Percentiles rank a stretch among this genome's conserved stretches.
Evolutionary conservation across 2,888 invertebrate genomes (phyloP).

Genomic region (Drosophila engyochracea): DNA sequence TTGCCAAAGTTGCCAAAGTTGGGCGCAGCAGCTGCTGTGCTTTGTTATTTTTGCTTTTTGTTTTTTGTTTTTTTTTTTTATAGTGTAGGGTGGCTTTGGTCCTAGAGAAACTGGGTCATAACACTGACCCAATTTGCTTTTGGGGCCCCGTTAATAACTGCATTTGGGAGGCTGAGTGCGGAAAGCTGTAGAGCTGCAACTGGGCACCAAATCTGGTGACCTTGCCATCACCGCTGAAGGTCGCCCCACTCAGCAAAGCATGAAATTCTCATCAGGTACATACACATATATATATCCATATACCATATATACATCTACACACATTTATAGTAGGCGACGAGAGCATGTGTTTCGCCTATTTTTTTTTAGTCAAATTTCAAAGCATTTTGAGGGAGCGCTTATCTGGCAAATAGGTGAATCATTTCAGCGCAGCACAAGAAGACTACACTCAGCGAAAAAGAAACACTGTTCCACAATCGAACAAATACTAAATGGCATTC

Average conservation of each 20-base stretch:
- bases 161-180: constrained; percentile 18
- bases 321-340: not conserved
- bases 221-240: constrained; percentile 52
- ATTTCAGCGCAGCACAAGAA: not conserved
- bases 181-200: constrained; percentile 17
- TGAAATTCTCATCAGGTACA: constrained; percentile 26
- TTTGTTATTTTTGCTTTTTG: not conserved
- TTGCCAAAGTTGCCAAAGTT: not conserved
- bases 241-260: constrained; percentile 39
- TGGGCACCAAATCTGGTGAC: constrained; percentile 29
- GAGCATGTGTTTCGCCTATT: not conserved
- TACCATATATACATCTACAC: not conserved
- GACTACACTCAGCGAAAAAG: not conserved
- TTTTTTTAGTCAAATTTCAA: constrained; percentile 10
- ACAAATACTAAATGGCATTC: not conserved
- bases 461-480: not conserved
- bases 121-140: constrained; percentile 72
- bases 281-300: not conserved
- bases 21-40: not conserved
- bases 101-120: constrained; percentile 70
- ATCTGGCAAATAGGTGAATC: constrained; percentile 41
- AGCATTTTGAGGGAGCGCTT: constrained; percentile 2
- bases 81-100: not conserved
- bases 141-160: constrained; percentile 8
- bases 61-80: not conserved